Conservation (phyloP, 1,140 invertebrate species). For the Cyrtorhinus lividipennis region DNA sequence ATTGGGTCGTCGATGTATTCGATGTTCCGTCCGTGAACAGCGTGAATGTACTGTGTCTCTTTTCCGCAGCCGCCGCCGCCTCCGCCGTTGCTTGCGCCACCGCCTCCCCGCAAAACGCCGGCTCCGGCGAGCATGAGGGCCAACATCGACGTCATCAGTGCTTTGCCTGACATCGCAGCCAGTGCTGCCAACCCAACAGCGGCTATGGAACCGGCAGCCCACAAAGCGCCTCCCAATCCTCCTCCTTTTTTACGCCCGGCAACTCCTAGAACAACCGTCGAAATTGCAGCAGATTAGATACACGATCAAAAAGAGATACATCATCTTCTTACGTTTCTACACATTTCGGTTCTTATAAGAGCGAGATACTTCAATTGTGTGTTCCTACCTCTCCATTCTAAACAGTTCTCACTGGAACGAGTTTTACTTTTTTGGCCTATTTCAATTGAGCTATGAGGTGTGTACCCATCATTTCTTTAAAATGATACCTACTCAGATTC, state of each 20-base stretch:
- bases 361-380: too few relatives aligned
- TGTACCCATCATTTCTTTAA: too few relatives aligned
- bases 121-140: slow-evolving; percentile 50
- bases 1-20: neutral
- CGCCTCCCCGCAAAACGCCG: slow-evolving; percentile 22
- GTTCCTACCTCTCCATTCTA: too few relatives aligned
- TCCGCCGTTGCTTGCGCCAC: neutral
- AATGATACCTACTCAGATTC: too few relatives aligned
- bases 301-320: too few relatives aligned
- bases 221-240: slow-evolving; percentile 26
- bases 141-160: slow-evolving; percentile 62
- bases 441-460: too few relatives aligned
- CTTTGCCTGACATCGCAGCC: slow-evolving; percentile 60
- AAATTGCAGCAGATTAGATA: too few relatives aligned
- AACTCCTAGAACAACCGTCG: neutral
- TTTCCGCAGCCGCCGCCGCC: neutral
- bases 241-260: slow-evolving; percentile 18
- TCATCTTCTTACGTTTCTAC: too few relatives aligned
- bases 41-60: slow-evolving; percentile 11
- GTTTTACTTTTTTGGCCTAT: too few relatives aligned
- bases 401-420: too few relatives aligned
- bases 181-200: slow-evolving; percentile 54
- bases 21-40: neutral
- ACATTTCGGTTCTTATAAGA: too few relatives aligned
- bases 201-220: slow-evolving; percentile 47